These are phyloP conservation scores for Neodontobutis hainanensis DNA, from an alignment of 2,113 vertebrate genomes.

Conservation along the genomic window DNA sequence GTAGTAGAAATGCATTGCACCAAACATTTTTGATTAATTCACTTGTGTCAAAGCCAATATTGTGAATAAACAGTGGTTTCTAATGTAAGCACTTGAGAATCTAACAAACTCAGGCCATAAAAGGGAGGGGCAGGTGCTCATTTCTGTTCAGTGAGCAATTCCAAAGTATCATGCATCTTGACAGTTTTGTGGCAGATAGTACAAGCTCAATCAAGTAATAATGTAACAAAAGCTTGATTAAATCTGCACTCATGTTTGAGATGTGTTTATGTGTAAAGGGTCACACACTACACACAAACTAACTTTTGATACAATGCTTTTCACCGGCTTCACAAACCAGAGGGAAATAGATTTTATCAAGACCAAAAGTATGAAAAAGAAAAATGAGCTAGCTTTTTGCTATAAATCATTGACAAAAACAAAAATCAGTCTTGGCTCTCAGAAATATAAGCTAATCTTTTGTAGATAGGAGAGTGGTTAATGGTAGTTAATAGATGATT, in stretches of 20 bases:
- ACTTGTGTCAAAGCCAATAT: conserved; percentile 21
- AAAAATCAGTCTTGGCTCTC: not conserved
- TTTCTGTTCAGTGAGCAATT: not conserved
- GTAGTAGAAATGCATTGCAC: not conserved
- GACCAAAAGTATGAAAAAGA: conserved; percentile 36
- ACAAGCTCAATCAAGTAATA: conserved; percentile 37
- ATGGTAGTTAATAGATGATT: not conserved
- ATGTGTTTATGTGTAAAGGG: not conserved
- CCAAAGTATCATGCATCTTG: not conserved
- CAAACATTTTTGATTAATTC: not conserved
- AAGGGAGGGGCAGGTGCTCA: not conserved
- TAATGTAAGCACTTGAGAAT: conserved; percentile 14
- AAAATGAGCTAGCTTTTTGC: conserved; percentile 20
- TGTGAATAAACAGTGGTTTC: conserved; percentile 16
- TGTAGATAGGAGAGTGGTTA: conserved; percentile 3
- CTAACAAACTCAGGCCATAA: not conserved
- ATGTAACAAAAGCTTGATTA: conserved; percentile 7
- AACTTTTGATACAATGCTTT: not conserved
- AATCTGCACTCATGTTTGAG: conserved; percentile 6
- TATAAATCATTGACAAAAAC: conserved; percentile 21
- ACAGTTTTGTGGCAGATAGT: conserved; percentile 27
- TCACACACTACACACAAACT: not conserved
- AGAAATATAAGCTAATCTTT: not conserved
- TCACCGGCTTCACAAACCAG: conserved; percentile 5
- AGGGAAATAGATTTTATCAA: conserved; percentile 31